These are phyloP conservation scores for Tenthredo amoena DNA, from an alignment of 2,888 invertebrate species.

Conservation along the genomic window DNA sequence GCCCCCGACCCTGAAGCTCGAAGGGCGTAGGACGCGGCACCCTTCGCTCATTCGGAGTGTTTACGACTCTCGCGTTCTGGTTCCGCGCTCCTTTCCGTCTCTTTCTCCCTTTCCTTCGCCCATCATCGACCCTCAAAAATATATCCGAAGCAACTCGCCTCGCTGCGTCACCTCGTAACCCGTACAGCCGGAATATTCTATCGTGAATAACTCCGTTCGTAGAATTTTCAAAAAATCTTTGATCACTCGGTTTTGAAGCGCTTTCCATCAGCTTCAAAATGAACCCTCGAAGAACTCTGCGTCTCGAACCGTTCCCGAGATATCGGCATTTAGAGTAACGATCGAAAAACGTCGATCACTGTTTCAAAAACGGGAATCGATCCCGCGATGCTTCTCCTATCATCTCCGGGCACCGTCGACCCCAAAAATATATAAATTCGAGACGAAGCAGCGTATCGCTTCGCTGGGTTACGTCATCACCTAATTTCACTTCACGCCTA, in stretches of 20 bases:
- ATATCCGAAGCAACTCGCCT: neutral
- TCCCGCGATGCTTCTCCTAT: neutral
- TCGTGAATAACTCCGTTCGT: conserved; percentile 52
- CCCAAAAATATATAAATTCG: neutral
- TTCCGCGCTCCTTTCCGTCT: neutral
- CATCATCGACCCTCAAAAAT: conserved; percentile 36
- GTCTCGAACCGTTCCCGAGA: neutral
- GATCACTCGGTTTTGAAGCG: neutral
- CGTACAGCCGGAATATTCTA: conserved; percentile 63
- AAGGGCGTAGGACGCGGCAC: conserved; percentile 8
- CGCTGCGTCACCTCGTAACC: conserved; percentile 69
- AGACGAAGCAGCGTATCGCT: neutral
- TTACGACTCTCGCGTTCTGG: conserved; percentile 38
- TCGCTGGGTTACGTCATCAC: conserved; percentile 69
- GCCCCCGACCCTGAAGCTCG: neutral
- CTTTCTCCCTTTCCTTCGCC: neutral
- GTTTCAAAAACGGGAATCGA: neutral
- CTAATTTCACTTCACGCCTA: conserved; percentile 73
- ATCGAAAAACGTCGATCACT: neutral
- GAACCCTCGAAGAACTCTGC: neutral
- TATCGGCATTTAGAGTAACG: neutral
- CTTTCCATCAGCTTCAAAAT: neutral
- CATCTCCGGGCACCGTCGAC: neutral
- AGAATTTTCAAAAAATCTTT: neutral
- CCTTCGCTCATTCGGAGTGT: conserved; percentile 50